Conservation (phyloP, 2,888 invertebrate species). For the Drosophila barbarae region DNA sequence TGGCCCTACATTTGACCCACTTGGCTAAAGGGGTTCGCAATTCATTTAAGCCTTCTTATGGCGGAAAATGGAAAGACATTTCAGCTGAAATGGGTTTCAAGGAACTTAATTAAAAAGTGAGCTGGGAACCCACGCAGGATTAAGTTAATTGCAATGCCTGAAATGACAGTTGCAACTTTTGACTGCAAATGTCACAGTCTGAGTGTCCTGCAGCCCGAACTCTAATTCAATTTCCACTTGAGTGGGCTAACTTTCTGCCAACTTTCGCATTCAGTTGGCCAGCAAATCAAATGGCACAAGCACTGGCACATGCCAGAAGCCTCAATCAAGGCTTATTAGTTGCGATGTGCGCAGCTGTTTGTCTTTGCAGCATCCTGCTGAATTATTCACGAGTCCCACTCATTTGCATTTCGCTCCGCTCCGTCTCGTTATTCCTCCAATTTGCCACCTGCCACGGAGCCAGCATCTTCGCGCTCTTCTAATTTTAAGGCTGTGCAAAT, state of each 20-base stretch:
- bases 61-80: neutral
- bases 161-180: slow-evolving; percentile 12
- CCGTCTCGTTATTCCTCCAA: slow-evolving; percentile 36
- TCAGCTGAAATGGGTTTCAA: neutral
- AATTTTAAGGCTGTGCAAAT: slow-evolving; percentile 42
- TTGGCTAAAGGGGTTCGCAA: slow-evolving; percentile 21
- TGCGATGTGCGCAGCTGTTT: slow-evolving; percentile 46
- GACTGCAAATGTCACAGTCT: slow-evolving; percentile 5
- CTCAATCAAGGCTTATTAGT: slow-evolving; percentile 67
- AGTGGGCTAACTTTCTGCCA: slow-evolving; percentile 2
- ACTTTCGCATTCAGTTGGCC: slow-evolving; percentile 21
- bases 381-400: slow-evolving; percentile 63
- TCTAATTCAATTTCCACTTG: slow-evolving; percentile 19
- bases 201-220: neutral
- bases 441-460: slow-evolving; percentile 42
- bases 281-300: slow-evolving; percentile 54
- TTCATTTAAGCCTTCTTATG: slow-evolving; percentile 18
- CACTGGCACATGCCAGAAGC: slow-evolving; percentile 59
- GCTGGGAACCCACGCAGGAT: slow-evolving; percentile 7
- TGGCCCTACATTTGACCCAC: slow-evolving; percentile 55
- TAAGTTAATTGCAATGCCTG: neutral
- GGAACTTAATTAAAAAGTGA: slow-evolving; percentile 5
- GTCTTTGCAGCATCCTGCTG: slow-evolving; percentile 57
- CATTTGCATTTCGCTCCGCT: slow-evolving; percentile 5
- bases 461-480: slow-evolving; percentile 13